Conservation (phyloP, 2,888 invertebrate species). For the Salpingus planirostris region DNA sequence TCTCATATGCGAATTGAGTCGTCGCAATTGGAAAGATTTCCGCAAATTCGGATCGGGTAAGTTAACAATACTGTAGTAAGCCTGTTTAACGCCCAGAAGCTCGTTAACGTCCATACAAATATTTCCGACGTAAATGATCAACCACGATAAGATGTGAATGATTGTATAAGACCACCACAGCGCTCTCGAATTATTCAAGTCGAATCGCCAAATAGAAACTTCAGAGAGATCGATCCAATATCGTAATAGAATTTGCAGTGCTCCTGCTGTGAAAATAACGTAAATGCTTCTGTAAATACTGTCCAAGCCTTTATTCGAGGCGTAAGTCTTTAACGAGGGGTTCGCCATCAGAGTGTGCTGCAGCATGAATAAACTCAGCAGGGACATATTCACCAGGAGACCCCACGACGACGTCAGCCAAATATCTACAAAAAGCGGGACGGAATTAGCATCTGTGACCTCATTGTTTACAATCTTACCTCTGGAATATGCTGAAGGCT, state of each 20-base stretch:
- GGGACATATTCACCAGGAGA: slow-evolving; percentile 41
- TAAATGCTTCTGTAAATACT: slow-evolving; percentile 44
- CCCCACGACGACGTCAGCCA: slow-evolving; percentile 40
- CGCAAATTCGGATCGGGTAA: slow-evolving; percentile 45
- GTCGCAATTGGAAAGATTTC: slow-evolving; percentile 47
- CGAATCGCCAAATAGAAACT: slow-evolving; percentile 48
- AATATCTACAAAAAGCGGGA: slow-evolving; percentile 25
- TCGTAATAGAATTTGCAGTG: slow-evolving; percentile 42
- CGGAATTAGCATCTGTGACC: not conserved
- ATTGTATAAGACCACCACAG: slow-evolving; percentile 45
- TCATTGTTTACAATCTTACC: slow-evolving; percentile 5
- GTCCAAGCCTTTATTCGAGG: slow-evolving; percentile 39
- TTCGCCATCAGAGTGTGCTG: slow-evolving; percentile 52
- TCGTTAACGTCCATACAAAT: slow-evolving; percentile 55
- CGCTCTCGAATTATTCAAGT: slow-evolving; percentile 40
- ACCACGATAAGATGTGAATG: slow-evolving; percentile 48
- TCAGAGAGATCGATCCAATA: slow-evolving; percentile 46
- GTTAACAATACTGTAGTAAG: slow-evolving; percentile 47
- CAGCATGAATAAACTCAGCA: slow-evolving; percentile 47
- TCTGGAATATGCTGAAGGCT: slow-evolving; percentile 2
- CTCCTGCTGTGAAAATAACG: slow-evolving; percentile 41
- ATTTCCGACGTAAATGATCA: slow-evolving; percentile 51
- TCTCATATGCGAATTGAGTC: slow-evolving; percentile 49
- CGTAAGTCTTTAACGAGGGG: slow-evolving; percentile 39
- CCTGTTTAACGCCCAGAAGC: slow-evolving; percentile 52